phyloP scores from a whole-genome alignment of 1,140 invertebrate genomes.

The Brachionus rubens region DNA sequence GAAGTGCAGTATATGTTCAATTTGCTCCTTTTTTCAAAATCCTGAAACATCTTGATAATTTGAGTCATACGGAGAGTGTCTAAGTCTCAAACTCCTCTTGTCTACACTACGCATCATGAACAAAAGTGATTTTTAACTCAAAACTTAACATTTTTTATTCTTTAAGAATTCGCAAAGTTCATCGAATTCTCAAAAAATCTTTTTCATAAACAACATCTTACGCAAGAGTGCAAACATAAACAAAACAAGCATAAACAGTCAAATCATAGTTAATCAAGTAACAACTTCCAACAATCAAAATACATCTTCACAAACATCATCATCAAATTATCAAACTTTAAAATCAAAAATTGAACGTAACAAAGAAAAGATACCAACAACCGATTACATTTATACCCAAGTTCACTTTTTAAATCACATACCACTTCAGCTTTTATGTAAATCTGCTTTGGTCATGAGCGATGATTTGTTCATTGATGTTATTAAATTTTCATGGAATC shows the following conservation, averaged over 20 bases:
- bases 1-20: too few relatives aligned
- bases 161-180: not conserved
- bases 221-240: not conserved
- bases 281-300: not conserved
- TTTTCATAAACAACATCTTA: slow-evolving; percentile 29
- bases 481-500: slow-evolving; percentile 85
- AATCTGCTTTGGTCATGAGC: slow-evolving; percentile 81
- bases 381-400: slow-evolving; percentile 26
- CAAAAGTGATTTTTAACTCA: too few relatives aligned
- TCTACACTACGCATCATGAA: too few relatives aligned
- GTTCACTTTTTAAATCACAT: slow-evolving; percentile 71
- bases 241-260: slow-evolving; percentile 5
- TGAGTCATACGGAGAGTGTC: too few relatives aligned
- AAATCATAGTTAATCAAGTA: not conserved
- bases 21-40: too few relatives aligned
- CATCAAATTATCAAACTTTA: not conserved
- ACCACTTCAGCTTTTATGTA: slow-evolving; percentile 80
- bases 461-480: slow-evolving; percentile 83
- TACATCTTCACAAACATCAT: not conserved
- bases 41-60: too few relatives aligned
- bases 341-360: slow-evolving; percentile 4
- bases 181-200: slow-evolving; percentile 37
- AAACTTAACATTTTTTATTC: too few relatives aligned
- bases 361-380: slow-evolving; percentile 26
- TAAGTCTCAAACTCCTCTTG: too few relatives aligned